Evolutionary conservation across 2,888 invertebrate genomes (phyloP), one percentile per base, ranked within the genome.

Genomic region (Spilarctia lutea): DNA sequence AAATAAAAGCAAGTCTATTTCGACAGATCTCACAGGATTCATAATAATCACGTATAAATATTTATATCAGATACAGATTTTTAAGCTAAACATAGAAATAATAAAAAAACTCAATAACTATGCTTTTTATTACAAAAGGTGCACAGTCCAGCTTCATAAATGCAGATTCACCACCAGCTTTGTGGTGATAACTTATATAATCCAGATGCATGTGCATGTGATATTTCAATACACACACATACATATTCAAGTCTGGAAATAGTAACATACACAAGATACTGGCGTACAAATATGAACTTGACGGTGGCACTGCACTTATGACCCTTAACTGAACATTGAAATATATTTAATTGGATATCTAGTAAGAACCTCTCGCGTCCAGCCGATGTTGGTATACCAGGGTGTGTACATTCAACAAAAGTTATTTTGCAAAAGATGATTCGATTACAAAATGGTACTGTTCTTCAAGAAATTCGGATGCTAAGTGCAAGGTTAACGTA

Each of bases 371-470:
- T 80, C 84, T 18, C 87, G 89, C 6, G 91, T 91, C 6, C 87
- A 90, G 75, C 87, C 89, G 6, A 84, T 88, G 78, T 74, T 91
- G 48, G 71, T 90, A 33, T 87, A 83, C 78, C 72, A 80, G 18
- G 81, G 84, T 16, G n/a, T 90, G 82, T 79, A 86, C 90, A 0
- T 92, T 90, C 78, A 90, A 89, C 79, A 89, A 84, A 73, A 86
- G 89, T 42, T 91, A 90, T 74, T 72, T 81, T 4, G 75, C 85
- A 11, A 88, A 86, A 67, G 86, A 79, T 67, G 88, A 86, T 18
- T 78, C 82, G 3, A 78, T 82, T 39, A 83, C 87, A 4, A 91
- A 89, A 76, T 92, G 92, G 92, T 91, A 90, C 77, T 92, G 92
- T 71, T 90, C 92, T 1, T 89, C 91, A 11, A 86, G 91, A 66